Percentiles rank a stretch among this genome's conserved stretches.
phyloP scores from a whole-genome alignment of 37 sponge, comb jelly and placozoan species.

The Halichondria panicea region DNA sequence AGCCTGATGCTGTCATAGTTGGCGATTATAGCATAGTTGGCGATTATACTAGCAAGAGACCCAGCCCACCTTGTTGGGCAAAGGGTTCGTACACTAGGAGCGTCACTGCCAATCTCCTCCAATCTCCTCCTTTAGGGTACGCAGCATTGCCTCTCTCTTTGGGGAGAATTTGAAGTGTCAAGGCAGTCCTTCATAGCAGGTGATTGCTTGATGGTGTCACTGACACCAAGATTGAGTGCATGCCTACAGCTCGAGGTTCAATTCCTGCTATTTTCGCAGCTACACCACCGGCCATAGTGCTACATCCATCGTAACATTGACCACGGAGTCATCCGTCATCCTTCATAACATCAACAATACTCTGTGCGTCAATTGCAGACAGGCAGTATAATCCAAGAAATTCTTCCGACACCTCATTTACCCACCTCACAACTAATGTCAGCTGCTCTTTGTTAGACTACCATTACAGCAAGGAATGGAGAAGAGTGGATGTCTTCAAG shows the following conservation, averaged over 20 bases:
- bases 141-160: conserved; percentile 60
- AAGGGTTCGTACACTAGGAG: conserved; percentile 50
- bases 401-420: conserved; percentile 39
- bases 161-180: conserved; percentile 69
- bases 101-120: conserved; percentile 57
- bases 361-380: no score
- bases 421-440: conserved; percentile 52
- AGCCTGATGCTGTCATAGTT: conserved; percentile 51
- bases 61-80: conserved; percentile 70
- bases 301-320: conserved; percentile 76
- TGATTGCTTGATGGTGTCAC: conserved; percentile 65
- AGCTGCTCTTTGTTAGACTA: conserved; percentile 52
- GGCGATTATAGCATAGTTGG: no score
- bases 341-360: conserved; percentile 51
- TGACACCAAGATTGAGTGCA: conserved; percentile 68
- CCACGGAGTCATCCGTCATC: conserved; percentile 61
- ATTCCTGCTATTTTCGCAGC: conserved; percentile 49
- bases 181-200: conserved; percentile 57
- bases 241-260: conserved; percentile 76
- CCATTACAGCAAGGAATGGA: conserved; percentile 65
- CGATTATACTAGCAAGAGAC: conserved; percentile 59
- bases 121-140: conserved; percentile 59
- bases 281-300: conserved; percentile 77
- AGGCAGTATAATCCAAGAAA: conserved; percentile 56
- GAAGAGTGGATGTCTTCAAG: conserved; percentile 32